phyloP scores from a whole-genome alignment of 2,888 invertebrate species.

The Dynastes maya region DNA sequence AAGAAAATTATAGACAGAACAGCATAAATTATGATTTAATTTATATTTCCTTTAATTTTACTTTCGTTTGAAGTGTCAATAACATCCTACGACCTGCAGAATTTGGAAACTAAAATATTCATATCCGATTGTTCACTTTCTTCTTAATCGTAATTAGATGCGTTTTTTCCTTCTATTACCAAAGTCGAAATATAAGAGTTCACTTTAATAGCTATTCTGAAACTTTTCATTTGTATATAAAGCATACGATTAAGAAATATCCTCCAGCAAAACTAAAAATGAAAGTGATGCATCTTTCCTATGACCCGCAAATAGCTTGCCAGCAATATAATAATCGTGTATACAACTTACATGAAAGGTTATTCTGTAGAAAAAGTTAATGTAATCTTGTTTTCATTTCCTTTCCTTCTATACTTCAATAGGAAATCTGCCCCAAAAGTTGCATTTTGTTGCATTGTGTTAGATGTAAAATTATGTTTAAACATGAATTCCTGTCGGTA shows the following conservation, averaged over 20 bases:
- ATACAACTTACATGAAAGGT: neutral
- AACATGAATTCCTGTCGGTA: too few species aligned
- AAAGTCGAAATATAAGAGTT: neutral
- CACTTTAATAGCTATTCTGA: neutral
- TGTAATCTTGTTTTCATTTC: neutral
- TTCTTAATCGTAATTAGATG: constrained; percentile 18
- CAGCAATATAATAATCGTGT: neutral
- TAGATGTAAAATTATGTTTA: too few species aligned
- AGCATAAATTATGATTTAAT: too few species aligned
- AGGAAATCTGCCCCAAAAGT: too few species aligned
- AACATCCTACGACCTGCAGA: constrained; percentile 4
- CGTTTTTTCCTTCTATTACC: neutral
- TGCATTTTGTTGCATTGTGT: too few species aligned
- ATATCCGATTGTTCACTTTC: constrained; percentile 41
- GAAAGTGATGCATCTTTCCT: constrained; percentile 28
- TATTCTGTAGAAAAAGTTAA: neutral
- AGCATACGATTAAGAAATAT: constrained; percentile 2
- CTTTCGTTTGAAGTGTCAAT: constrained; percentile 9
- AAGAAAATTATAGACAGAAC: too few species aligned
- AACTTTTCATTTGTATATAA: neutral
- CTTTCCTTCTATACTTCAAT: too few species aligned
- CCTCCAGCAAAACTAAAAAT: constrained; percentile 9
- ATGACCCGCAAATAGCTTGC: constrained; percentile 17
- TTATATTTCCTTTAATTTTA: constrained; percentile 17
- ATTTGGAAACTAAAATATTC: neutral